phyloP scores from a whole-genome alignment of 2,113 vertebrate genomes.

The Phodopus roborovskii region DNA sequence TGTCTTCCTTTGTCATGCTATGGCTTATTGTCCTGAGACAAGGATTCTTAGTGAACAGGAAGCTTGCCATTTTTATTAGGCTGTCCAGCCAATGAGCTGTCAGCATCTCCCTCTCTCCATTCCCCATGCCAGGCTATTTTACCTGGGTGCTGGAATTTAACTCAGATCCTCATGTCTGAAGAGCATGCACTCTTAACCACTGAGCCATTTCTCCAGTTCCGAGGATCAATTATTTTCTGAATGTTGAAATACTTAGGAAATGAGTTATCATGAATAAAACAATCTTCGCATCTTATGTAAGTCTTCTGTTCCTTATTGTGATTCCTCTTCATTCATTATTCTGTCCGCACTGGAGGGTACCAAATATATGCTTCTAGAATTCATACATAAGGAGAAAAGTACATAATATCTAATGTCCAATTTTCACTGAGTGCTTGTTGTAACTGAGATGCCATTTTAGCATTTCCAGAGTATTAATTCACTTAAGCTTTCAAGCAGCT shows the following conservation, averaged over 20 bases:
- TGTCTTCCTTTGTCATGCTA: neutral
- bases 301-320: conserved; percentile 27
- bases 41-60: neutral
- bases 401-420: neutral
- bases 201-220: neutral
- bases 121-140: neutral
- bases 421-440: conserved; percentile 40
- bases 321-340: neutral
- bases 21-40: neutral
- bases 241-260: neutral
- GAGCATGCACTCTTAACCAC: neutral
- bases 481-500: conserved; percentile 17
- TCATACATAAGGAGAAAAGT: neutral
- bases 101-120: neutral
- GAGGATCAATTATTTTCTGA: conserved; percentile 10
- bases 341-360: neutral
- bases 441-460: neutral
- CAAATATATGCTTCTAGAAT: neutral
- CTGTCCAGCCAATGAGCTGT: neutral
- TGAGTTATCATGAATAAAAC: conserved; percentile 11
- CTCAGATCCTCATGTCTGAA: neutral
- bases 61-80: neutral
- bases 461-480: conserved; percentile 10
- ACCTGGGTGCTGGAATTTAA: neutral
- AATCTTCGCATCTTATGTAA: conserved; percentile 44